A percentile compares a stretch with the other conserved stretches of the same genome.
These are phyloP conservation scores for Oncopodura yosiiana DNA, from an alignment of 1,140 invertebrate genomes.

Conservation along the genomic window DNA sequence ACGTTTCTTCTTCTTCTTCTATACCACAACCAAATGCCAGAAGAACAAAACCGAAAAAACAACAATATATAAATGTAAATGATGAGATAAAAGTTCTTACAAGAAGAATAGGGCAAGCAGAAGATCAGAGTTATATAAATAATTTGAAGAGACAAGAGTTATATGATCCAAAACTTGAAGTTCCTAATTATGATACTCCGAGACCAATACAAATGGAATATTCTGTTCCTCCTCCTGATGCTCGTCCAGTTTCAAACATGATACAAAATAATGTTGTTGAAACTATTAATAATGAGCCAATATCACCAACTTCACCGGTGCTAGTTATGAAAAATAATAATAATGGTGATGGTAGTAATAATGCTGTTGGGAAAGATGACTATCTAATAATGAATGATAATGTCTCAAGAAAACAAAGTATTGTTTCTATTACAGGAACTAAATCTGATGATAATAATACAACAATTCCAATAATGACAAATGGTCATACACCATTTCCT, in stretches of 20 bases:
- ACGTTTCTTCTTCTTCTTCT: background rate
- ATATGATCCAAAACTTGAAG: background rate
- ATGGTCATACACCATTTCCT: no score
- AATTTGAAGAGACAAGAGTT: background rate
- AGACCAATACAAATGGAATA: conserved; percentile 7
- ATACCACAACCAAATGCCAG: background rate
- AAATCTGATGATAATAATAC: no score
- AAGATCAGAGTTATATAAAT: background rate
- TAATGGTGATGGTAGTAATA: no score
- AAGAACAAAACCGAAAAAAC: background rate
- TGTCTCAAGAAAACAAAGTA: no score
- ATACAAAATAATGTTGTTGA: no score
- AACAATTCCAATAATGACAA: no score
- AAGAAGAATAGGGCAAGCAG: background rate
- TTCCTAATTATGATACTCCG: conserved; percentile 17
- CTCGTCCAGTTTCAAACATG: conserved; percentile 18
- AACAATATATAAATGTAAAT: background rate
- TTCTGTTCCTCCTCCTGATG: conserved; percentile 14
- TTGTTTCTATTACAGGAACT: no score
- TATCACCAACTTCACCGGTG: no score
- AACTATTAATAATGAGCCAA: no score
- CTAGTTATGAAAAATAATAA: no score
- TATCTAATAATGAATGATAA: no score
- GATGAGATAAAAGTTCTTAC: background rate
- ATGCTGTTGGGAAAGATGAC: no score